phyloP scores from a whole-genome alignment of 1,140 invertebrate species.

The Ooceraea biroi region DNA sequence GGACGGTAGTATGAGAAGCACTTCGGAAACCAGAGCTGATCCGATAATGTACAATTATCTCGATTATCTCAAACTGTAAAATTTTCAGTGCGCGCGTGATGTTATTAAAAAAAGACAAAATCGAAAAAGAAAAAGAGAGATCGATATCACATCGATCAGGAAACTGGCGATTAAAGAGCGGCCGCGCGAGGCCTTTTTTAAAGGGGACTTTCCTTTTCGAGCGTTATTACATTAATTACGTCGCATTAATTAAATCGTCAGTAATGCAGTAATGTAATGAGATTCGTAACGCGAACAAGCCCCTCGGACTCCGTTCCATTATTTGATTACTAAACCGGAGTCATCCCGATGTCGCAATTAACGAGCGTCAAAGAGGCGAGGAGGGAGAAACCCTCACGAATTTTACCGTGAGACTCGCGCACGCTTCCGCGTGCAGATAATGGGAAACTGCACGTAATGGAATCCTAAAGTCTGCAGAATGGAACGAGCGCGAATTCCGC shows the following conservation, averaged over 20 bases:
- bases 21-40: no score
- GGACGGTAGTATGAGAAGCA: not conserved
- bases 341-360: not conserved
- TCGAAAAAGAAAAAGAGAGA: no score
- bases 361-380: not conserved
- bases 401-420: not conserved
- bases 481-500: not conserved
- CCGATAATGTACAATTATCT: no score
- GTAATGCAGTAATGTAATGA: slow-evolving; percentile 1
- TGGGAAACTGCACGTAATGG: not conserved
- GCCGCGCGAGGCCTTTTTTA: no score
- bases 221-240: not conserved
- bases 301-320: not conserved
- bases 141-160: not conserved
- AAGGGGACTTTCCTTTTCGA: no score
- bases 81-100: not conserved
- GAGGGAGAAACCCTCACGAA: slow-evolving; percentile 3
- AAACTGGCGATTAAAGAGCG: no score
- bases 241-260: not conserved
- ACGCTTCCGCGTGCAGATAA: slow-evolving; percentile 15
- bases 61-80: no score
- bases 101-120: no score
- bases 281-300: not conserved
- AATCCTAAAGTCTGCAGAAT: slow-evolving; percentile 7
- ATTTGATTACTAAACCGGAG: slow-evolving; percentile 26